These are phyloP conservation scores for Gymnoscopelus braueri DNA, from an alignment of 2,797 vertebrate species.

Conservation along the genomic window DNA sequence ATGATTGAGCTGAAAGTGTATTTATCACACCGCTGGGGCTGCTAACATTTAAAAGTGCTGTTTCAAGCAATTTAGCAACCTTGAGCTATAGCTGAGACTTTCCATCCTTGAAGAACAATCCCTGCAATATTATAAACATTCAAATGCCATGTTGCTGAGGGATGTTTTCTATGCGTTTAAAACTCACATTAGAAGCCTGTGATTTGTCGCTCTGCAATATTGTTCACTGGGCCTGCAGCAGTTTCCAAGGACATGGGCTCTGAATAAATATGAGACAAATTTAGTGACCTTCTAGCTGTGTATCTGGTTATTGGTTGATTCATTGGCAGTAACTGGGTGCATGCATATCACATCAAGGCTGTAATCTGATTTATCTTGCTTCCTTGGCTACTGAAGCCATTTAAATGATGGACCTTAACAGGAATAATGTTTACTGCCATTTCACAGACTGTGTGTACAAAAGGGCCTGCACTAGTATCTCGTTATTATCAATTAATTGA, in stretches of 20 bases:
- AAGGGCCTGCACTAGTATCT: slow-evolving; percentile 40
- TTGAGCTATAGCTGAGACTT: slow-evolving; percentile 38
- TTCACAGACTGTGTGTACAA: slow-evolving; percentile 52
- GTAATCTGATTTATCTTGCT: slow-evolving; percentile 74
- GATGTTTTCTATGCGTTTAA: slow-evolving; percentile 57
- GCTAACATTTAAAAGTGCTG: slow-evolving; percentile 51
- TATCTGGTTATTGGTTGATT: slow-evolving; percentile 74
- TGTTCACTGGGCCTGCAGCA: slow-evolving; percentile 53
- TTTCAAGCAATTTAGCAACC: slow-evolving; percentile 48
- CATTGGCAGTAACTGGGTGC: slow-evolving; percentile 73
- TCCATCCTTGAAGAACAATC: slow-evolving; percentile 44
- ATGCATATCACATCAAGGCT: slow-evolving; percentile 76
- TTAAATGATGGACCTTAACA: slow-evolving; percentile 73
- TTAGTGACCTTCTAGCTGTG: slow-evolving; percentile 79
- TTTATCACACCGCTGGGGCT: slow-evolving; percentile 25
- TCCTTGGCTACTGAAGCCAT: slow-evolving; percentile 62
- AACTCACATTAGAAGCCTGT: slow-evolving; percentile 47
- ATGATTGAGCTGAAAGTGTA: slow-evolving; percentile 12
- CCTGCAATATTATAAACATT: slow-evolving; percentile 42
- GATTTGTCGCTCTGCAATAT: slow-evolving; percentile 47
- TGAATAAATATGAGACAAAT: slow-evolving; percentile 79
- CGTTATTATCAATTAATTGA: slow-evolving; percentile 60
- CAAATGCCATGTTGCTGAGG: slow-evolving; percentile 49
- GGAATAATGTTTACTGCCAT: slow-evolving; percentile 59
- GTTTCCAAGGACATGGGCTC: slow-evolving; percentile 74